Conservation (phyloP, 2,888 invertebrate genomes). For the Philhelius pedissequus region DNA sequence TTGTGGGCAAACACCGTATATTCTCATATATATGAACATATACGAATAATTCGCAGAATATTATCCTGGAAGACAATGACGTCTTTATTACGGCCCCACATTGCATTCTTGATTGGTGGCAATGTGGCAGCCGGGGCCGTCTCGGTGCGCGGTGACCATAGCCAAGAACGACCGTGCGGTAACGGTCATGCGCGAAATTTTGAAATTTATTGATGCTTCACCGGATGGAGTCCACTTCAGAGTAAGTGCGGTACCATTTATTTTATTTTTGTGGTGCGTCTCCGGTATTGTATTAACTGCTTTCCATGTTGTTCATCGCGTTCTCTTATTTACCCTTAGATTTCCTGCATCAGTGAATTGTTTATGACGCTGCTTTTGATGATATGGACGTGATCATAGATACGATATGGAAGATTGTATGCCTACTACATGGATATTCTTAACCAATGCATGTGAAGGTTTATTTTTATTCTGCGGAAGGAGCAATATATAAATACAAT, state of each 20-base stretch:
- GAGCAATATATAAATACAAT: too few species aligned
- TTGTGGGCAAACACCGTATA: slow-evolving; percentile 26
- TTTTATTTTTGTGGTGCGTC: neutral
- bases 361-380: slow-evolving; percentile 24
- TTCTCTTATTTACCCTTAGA: neutral
- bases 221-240: slow-evolving; percentile 32
- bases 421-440: neutral
- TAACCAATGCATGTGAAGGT: slow-evolving; percentile 9
- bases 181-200: slow-evolving; percentile 38
- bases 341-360: slow-evolving; percentile 53
- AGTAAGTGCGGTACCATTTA: slow-evolving; percentile 19
- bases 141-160: neutral
- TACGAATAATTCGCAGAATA: slow-evolving; percentile 62
- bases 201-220: slow-evolving; percentile 51
- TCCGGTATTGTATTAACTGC: neutral
- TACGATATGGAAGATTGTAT: slow-evolving; percentile 30
- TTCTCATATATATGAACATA: slow-evolving; percentile 15
- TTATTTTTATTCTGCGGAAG: slow-evolving; percentile 49
- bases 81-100: slow-evolving; percentile 64
- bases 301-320: neutral
- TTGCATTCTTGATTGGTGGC: slow-evolving; percentile 44
- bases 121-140: neutral
- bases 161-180: neutral
- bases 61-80: slow-evolving; percentile 66
- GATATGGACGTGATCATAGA: slow-evolving; percentile 35